Conservation (phyloP, 2,797 vertebrate species). For the Gymnopithys bicolor region DNA sequence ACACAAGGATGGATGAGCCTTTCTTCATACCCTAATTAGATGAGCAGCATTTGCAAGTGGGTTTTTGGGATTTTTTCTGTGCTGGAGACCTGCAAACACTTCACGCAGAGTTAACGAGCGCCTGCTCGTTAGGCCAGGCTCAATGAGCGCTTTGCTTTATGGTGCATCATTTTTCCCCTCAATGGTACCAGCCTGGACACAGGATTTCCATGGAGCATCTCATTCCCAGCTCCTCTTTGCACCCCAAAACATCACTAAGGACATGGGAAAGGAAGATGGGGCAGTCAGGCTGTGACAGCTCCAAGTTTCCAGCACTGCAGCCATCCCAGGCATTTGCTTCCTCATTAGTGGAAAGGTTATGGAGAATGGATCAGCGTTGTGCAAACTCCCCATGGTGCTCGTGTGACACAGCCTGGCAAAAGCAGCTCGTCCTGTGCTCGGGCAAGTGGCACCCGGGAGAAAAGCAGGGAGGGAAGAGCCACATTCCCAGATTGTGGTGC, state of each 20-base stretch:
- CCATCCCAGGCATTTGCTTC: slow-evolving; percentile 17
- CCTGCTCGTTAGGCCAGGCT: background rate
- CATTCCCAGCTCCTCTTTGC: background rate
- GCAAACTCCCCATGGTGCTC: background rate
- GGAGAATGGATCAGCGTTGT: background rate
- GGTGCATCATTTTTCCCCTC: background rate
- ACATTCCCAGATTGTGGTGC: accelerated
- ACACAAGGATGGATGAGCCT: slow-evolving; percentile 15
- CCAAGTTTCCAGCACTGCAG: background rate
- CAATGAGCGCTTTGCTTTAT: accelerated
- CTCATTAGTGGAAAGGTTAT: slow-evolving; percentile 40
- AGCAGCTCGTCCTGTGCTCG: accelerated
- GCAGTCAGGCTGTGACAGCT: background rate
- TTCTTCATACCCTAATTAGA: slow-evolving; percentile 20
- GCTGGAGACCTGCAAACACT: background rate
- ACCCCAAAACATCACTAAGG: background rate
- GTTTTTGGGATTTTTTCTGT: background rate
- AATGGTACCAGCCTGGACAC: background rate
- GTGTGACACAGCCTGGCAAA: background rate
- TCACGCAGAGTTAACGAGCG: accelerated
- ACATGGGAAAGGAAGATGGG: background rate
- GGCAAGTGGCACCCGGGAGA: accelerated
- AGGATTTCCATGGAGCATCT: background rate
- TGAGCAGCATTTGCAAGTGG: background rate
- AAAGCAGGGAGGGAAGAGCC: background rate